Evolutionary conservation across 2,797 vertebrate species (phyloP), one percentile per base, ranked within the genome.

Genomic region (Poeciliopsis paucimaculata): DNA sequence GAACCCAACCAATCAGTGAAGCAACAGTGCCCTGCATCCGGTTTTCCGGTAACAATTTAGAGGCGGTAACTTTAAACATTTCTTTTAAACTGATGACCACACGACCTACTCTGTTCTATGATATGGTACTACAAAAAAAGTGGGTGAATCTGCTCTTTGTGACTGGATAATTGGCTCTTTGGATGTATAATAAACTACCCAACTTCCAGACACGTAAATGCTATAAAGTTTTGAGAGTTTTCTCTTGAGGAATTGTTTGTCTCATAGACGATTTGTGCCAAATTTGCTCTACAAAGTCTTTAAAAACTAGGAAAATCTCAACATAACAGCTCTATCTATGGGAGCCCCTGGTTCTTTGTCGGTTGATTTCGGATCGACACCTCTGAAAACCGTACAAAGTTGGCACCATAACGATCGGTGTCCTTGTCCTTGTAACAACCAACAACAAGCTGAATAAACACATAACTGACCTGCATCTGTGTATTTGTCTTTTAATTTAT

Each of bases 361-460:
- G 73, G 88, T 80, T 88, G 81, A 86, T 89, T 78, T 82, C 84
- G 87, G 89, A 89, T 82, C 76, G 87, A 87, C 82, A 86, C 89
- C 78, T 80, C 81, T 92, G 88, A 92, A 91, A 89, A 82, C 81
- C 83, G 87, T 78, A 88, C 75, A 49, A 90, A 89, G 87, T 81
- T 72, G 81, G 88, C 91, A 86, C 88, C 92, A 87, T 90, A 64
- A 81, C 23, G 75, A 77, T 85, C 75, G 70, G 82, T 91, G 87
- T 87, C 87, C 86, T 86, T 94, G 90, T 95, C 86, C 86, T 86
- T 95, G 91, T 95, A 91, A 91, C 88, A 88, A 87, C 89, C 72
- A 82, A 87, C 88, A 88, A 94, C 88, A 90, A 91, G 90, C 91
- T 93, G 85, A 96, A 96, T 95, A 95, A 96, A 94, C 79, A 86